Percentiles rank a stretch among this genome's conserved stretches.
Conservation (phyloP, 2,113 vertebrate species). For the Perccottus glenii region DNA sequence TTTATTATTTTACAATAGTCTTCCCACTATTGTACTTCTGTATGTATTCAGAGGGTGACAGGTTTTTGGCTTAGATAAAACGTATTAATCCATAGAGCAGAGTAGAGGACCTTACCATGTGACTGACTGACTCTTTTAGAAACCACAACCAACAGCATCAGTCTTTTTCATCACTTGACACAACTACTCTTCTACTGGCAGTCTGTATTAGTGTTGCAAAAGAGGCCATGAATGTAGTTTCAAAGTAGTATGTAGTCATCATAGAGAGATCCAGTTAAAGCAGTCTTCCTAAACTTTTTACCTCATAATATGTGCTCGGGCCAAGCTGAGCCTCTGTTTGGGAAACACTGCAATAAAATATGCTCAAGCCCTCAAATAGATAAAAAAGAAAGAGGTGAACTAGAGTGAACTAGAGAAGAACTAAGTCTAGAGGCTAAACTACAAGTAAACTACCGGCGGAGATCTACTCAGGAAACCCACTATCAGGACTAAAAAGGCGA, state of each 20-base stretch:
- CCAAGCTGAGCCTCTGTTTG: background rate
- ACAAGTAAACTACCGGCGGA: background rate
- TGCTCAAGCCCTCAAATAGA: background rate
- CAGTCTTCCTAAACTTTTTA: background rate
- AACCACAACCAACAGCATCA: too few species aligned
- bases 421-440: background rate
- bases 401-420: background rate
- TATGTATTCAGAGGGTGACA: too few species aligned
- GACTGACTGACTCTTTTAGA: too few species aligned
- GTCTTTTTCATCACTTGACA: too few species aligned
- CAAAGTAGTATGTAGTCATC: background rate
- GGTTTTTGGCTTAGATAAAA: too few species aligned
- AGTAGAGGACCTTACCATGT: too few species aligned
- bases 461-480: slow-evolving; percentile 63
- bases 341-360: background rate
- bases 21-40: too few species aligned
- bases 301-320: background rate
- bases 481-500: slow-evolving; percentile 20
- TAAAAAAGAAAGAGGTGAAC: background rate
- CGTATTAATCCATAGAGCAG: too few species aligned
- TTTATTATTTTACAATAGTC: too few species aligned
- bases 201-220: too few species aligned
- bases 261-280: background rate
- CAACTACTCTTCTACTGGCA: too few species aligned
- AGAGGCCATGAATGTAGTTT: too few species aligned